A percentile compares a stretch with the other conserved stretches of the same genome.
Conservation (phyloP, 2,113 vertebrate species). For the Ceyx margarethae region DNA sequence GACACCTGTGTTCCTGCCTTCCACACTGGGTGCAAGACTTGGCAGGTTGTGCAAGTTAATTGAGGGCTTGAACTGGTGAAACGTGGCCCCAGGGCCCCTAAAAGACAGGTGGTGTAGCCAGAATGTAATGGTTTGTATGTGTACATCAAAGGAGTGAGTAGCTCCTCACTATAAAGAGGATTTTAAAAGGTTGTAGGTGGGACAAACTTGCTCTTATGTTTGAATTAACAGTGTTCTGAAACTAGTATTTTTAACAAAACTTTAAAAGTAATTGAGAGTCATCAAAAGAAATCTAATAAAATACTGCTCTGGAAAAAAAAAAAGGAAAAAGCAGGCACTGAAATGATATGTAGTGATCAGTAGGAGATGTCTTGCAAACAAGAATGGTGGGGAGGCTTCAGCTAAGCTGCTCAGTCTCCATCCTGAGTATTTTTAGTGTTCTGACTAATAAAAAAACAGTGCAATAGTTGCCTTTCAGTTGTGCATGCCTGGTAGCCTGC, state of each 20-base stretch:
- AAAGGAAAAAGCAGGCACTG: neutral
- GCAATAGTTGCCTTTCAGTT: neutral
- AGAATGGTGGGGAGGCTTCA: neutral
- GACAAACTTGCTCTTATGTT: neutral
- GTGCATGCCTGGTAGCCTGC: neutral
- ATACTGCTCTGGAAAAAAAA: neutral
- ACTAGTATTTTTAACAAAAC: neutral
- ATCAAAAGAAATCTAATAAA: neutral
- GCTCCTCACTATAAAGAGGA: neutral
- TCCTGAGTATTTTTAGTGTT: neutral
- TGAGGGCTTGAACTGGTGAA: neutral
- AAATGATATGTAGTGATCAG: neutral
- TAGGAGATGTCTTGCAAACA: neutral
- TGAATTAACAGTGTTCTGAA: neutral
- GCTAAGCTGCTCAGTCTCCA: neutral
- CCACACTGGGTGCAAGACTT: neutral
- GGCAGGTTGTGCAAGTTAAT: neutral
- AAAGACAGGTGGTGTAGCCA: neutral
- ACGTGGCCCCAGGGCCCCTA: neutral
- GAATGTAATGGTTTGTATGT: neutral
- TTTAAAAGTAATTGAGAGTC: neutral
- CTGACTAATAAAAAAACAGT: neutral
- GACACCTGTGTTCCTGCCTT: neutral
- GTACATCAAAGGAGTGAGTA: neutral
- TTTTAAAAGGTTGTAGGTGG: neutral